Conservation (phyloP, 1,140 invertebrate genomes). For the Apis laboriosa region DNA sequence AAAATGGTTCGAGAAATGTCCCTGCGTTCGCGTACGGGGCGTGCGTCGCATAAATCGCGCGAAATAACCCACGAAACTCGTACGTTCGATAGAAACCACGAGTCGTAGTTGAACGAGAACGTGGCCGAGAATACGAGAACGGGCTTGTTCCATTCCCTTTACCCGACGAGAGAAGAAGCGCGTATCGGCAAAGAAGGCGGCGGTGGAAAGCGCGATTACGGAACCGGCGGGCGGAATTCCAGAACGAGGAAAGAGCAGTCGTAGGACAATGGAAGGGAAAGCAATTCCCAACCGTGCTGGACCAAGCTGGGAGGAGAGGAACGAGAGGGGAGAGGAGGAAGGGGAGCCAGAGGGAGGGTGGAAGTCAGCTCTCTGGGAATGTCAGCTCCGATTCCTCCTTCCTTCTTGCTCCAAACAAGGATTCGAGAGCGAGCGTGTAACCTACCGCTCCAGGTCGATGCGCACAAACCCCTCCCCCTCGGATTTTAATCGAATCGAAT, state of each 20-base stretch:
- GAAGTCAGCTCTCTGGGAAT: slow-evolving; percentile 40
- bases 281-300: slow-evolving; percentile 17
- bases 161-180: neutral
- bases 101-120: neutral
- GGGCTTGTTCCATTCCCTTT: neutral
- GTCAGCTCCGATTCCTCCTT: slow-evolving; percentile 45
- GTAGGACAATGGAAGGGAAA: slow-evolving; percentile 39
- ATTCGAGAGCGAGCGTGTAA: slow-evolving; percentile 23
- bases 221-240: slow-evolving; percentile 15
- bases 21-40: neutral
- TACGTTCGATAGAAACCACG: neutral
- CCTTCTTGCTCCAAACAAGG: slow-evolving; percentile 24
- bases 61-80: neutral
- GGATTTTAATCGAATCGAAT: slow-evolving; percentile 51
- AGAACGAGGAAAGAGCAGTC: slow-evolving; percentile 32
- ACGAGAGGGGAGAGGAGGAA: neutral
- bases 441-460: neutral
- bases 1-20: too few species aligned
- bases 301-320: neutral
- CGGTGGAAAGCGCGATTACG: slow-evolving; percentile 14
- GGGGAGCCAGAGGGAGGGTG: neutral
- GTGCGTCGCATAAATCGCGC: slow-evolving; percentile 10
- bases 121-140: slow-evolving; percentile 22
- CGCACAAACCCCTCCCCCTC: slow-evolving; percentile 3
- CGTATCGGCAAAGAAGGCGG: neutral